Evolutionary conservation across 2,888 invertebrate species (phyloP).

Genomic region (Himalopsyche anomala): DNA sequence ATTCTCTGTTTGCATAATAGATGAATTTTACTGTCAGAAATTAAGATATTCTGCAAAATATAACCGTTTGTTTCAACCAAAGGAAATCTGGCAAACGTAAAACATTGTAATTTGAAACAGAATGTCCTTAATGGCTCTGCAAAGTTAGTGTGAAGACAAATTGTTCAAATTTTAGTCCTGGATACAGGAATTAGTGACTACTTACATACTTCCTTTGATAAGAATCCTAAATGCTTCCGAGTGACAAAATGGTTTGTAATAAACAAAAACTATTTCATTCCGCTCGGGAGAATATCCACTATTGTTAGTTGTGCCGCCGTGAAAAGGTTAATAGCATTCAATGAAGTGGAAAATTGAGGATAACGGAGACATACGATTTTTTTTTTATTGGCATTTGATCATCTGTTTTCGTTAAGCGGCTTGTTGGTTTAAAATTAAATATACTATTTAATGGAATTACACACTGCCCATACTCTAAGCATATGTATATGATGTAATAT

Average conservation of each 20-base stretch:
- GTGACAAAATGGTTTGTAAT: slow-evolving; percentile 25
- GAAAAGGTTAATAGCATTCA: too few relatives aligned
- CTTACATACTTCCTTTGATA: slow-evolving; percentile 26
- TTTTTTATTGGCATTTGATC: too few relatives aligned
- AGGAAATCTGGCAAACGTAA: background rate
- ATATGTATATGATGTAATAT: too few relatives aligned
- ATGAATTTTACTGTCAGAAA: background rate
- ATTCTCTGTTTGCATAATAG: background rate
- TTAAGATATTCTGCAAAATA: slow-evolving; percentile 2
- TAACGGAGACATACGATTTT: too few relatives aligned
- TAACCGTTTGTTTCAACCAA: background rate
- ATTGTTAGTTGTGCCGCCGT: too few relatives aligned
- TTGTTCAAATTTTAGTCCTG: slow-evolving; percentile 4
- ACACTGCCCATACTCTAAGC: too few relatives aligned
- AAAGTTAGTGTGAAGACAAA: slow-evolving; percentile 9
- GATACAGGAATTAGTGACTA: background rate
- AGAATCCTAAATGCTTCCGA: background rate
- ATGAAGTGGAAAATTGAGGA: too few relatives aligned
- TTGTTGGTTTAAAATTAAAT: too few relatives aligned
- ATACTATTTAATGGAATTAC: too few relatives aligned
- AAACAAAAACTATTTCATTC: slow-evolving; percentile 30
- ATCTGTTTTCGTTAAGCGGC: too few relatives aligned
- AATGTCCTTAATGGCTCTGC: background rate
- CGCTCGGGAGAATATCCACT: background rate
- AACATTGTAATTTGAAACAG: slow-evolving; percentile 18